Conservation (phyloP, 2,113 vertebrate species). For the Zootoca vivipara region DNA sequence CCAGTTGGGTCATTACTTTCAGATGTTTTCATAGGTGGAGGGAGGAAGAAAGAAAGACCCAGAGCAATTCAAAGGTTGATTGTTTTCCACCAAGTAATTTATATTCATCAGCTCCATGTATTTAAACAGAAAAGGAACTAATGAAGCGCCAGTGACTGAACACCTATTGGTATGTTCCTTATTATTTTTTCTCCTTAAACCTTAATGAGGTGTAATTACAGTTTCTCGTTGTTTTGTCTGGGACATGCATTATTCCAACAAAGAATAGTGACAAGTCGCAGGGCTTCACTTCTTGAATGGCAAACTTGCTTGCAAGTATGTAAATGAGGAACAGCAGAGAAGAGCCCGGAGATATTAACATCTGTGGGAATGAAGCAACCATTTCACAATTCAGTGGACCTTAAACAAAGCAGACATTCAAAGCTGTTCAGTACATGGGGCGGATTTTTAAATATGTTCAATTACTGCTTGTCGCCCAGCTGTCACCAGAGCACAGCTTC, state of each 20-base stretch:
- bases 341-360: constrained; percentile 82
- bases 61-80: constrained; percentile 49
- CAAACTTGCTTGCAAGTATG: constrained; percentile 73
- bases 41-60: constrained; percentile 12
- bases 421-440: constrained; percentile 79
- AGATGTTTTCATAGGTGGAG: constrained; percentile 39
- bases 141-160: constrained; percentile 67
- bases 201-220: constrained; percentile 75
- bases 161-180: constrained; percentile 67
- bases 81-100: constrained; percentile 62
- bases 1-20: constrained; percentile 45
- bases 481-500: constrained; percentile 71
- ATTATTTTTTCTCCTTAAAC: constrained; percentile 73
- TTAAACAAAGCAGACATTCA: constrained; percentile 82
- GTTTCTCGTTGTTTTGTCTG: constrained; percentile 59
- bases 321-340: constrained; percentile 76
- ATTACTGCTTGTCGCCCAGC: constrained; percentile 74
- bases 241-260: constrained; percentile 64
- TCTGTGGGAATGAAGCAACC: constrained; percentile 79
- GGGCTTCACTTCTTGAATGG: constrained; percentile 65
- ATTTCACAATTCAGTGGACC: constrained; percentile 84
- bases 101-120: constrained; percentile 65
- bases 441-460: constrained; percentile 81
- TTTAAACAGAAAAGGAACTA: constrained; percentile 68
- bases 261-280: constrained; percentile 58